Evolutionary conservation across 2,113 vertebrate genomes (phyloP).

Genomic region (Electrona antarctica): DNA sequence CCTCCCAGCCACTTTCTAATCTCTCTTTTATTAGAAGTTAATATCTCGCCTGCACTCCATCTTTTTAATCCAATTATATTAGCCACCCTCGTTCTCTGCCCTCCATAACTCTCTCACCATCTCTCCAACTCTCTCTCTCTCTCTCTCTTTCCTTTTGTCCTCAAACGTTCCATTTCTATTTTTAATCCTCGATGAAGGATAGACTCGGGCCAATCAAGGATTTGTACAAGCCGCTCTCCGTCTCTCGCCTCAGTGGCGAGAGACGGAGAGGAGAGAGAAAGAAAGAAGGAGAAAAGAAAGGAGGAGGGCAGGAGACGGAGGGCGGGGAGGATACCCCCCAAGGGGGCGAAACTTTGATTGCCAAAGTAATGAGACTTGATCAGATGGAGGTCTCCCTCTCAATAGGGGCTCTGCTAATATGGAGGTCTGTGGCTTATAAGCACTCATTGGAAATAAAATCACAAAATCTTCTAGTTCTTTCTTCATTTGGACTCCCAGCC

Average conservation of each 20-base stretch:
- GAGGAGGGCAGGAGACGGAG: constrained; percentile 41
- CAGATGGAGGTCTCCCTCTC: constrained; percentile 75
- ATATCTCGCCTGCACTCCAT: constrained; percentile 76
- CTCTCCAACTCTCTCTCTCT: constrained; percentile 26
- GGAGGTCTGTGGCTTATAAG: constrained; percentile 75
- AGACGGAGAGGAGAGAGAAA: constrained; percentile 57
- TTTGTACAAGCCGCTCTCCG: constrained; percentile 67
- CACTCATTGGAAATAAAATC: constrained; percentile 76
- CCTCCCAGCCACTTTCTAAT: constrained; percentile 77
- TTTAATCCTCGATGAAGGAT: constrained; percentile 73
- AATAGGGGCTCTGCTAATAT: constrained; percentile 75
- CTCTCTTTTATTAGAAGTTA: constrained; percentile 82
- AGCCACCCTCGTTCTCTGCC: constrained; percentile 56
- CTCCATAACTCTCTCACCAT: constrained; percentile 59
- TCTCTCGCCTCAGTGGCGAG: constrained; percentile 51
- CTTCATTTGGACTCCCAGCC: constrained; percentile 59
- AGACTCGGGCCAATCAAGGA: constrained; percentile 77
- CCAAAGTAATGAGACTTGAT: constrained; percentile 82
- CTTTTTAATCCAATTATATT: constrained; percentile 80
- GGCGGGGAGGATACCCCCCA: constrained; percentile 60
- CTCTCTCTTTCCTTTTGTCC: constrained; percentile 67
- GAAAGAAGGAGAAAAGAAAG: constrained; percentile 36
- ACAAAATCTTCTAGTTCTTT: constrained; percentile 76
- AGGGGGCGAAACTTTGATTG: constrained; percentile 78
- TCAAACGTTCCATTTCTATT: constrained; percentile 72